Evolutionary conservation across 2,888 invertebrate species (phyloP).

Genomic region (Tinea pellionella): DNA sequence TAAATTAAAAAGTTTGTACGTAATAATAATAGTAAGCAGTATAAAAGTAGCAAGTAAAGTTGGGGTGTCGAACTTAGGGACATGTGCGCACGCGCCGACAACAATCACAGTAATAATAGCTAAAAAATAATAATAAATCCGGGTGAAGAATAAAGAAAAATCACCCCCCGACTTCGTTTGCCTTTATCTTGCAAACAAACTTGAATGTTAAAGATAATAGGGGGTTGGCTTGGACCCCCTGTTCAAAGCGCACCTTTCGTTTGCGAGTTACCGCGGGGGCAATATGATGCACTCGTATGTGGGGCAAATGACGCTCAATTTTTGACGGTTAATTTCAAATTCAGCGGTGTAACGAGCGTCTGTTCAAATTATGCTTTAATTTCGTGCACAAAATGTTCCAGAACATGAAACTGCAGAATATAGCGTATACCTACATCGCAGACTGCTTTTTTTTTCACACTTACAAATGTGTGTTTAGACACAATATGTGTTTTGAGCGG

Average conservation of each 20-base stretch:
- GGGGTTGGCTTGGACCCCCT: conserved; percentile 45
- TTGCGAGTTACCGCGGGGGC: conserved; percentile 32
- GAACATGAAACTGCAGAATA: no score
- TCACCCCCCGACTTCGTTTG: conserved; percentile 62
- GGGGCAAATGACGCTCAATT: conserved; percentile 34
- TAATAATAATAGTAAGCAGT: conserved; percentile 7
- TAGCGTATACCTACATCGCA: no score
- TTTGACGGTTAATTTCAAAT: conserved; percentile 59
- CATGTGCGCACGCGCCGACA: conserved; percentile 64
- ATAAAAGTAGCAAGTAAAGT: conserved; percentile 5
- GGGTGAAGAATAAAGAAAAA: conserved; percentile 68
- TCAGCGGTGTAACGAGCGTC: conserved; percentile 20
- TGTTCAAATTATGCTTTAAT: background rate
- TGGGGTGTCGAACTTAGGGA: conserved; percentile 44
- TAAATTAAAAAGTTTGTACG: no score
- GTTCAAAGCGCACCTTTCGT: conserved; percentile 51
- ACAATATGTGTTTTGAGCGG: no score
- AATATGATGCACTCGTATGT: conserved; percentile 20
- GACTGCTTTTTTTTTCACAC: no score
- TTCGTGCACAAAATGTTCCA: background rate
- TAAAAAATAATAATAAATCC: conserved; percentile 70
- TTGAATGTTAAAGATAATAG: conserved; percentile 69
- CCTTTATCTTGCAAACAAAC: conserved; percentile 70
- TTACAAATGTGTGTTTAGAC: no score
- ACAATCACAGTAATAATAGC: conserved; percentile 68